phyloP scores from a whole-genome alignment of 2,888 invertebrate genomes.

The Philopedon plagiatum region DNA sequence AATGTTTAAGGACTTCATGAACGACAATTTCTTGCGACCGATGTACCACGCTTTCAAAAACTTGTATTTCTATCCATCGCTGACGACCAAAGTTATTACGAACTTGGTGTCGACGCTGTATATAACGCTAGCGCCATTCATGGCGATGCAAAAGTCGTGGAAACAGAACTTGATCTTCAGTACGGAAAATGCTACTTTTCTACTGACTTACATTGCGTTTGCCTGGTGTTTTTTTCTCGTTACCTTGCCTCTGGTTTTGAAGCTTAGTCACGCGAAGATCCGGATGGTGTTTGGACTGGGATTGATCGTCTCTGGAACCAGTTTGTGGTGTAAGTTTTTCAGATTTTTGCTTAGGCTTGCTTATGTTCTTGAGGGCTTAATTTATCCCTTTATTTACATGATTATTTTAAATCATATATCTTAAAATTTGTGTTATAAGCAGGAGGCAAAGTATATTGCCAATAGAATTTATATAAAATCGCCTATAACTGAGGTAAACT shows the following conservation, averaged over 20 bases:
- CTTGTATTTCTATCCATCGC: slow-evolving; percentile 56
- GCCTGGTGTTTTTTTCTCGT: slow-evolving; percentile 59
- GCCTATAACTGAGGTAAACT: no score
- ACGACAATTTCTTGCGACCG: slow-evolving; percentile 54
- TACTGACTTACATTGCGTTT: slow-evolving; percentile 57
- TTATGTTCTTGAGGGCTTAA: no score
- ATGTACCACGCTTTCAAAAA: slow-evolving; percentile 51
- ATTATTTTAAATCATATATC: no score
- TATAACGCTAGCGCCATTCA: slow-evolving; percentile 53
- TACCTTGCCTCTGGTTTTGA: slow-evolving; percentile 54
- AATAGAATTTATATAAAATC: no score
- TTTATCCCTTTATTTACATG: no score
- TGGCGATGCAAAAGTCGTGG: slow-evolving; percentile 52
- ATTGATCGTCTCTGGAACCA: slow-evolving; percentile 52
- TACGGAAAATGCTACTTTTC: slow-evolving; percentile 56
- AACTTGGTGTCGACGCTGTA: slow-evolving; percentile 51
- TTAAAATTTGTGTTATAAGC: no score
- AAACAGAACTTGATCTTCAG: slow-evolving; percentile 34
- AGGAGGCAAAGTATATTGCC: no score
- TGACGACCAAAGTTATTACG: slow-evolving; percentile 51
- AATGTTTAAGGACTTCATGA: slow-evolving; percentile 50
- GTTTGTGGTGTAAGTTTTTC: slow-evolving; percentile 56
- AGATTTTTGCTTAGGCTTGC: no score
- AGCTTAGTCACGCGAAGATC: slow-evolving; percentile 51
- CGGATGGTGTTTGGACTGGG: slow-evolving; percentile 54